These are phyloP conservation scores for Cylas formicarius DNA, from an alignment of 1,140 invertebrate species.

Conservation along the genomic window DNA sequence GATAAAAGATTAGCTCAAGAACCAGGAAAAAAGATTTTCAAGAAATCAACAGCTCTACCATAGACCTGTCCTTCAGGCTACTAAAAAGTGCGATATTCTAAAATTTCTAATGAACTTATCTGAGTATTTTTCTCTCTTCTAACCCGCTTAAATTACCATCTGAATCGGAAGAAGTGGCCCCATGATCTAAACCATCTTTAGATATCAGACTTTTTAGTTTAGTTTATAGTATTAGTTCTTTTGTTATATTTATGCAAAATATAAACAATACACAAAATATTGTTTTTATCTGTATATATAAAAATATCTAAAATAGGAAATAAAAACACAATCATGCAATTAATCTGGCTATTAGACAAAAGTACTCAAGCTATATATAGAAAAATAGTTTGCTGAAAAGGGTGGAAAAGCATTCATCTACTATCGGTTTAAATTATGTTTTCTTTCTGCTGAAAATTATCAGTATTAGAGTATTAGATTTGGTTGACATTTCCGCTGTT, in stretches of 20 bases:
- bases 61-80: background rate
- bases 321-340: slow-evolving; percentile 4
- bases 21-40: slow-evolving; percentile 3
- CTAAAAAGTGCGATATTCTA: slow-evolving; percentile 3
- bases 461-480: too few relatives aligned
- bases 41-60: slow-evolving; percentile 7
- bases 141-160: slow-evolving; percentile 1
- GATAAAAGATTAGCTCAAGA: slow-evolving; percentile 4
- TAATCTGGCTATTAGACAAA: background rate
- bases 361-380: slow-evolving; percentile 2
- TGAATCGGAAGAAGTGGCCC: background rate
- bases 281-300: background rate
- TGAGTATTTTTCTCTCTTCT: slow-evolving; percentile 1
- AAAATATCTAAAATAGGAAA: background rate
- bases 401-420: too few relatives aligned
- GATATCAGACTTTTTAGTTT: too few relatives aligned
- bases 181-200: slow-evolving; percentile 5
- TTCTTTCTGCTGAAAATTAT: too few relatives aligned
- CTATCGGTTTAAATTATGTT: too few relatives aligned
- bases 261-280: slow-evolving; percentile 2
- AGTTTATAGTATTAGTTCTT: too few relatives aligned
- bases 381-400: too few relatives aligned
- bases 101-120: slow-evolving; percentile 6
- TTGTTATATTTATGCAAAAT: background rate
- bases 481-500: too few relatives aligned